Base-by-base conservation (phyloP, 2,888 invertebrate genomes). In the Drosophila neutralis region DNA sequence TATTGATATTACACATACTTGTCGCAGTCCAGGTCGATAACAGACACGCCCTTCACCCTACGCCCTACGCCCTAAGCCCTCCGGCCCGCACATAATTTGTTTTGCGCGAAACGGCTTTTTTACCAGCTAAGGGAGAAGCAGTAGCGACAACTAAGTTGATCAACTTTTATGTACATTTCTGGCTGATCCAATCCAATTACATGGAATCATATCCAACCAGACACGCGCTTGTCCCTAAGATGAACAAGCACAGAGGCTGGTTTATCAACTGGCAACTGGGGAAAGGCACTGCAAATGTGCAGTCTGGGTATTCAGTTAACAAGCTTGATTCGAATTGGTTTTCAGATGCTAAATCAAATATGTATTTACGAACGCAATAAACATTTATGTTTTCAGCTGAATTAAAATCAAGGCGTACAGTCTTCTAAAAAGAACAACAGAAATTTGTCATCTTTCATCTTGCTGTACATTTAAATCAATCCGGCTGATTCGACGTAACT, bases 1-100 rank as follows among this genome's bases (percentile, higher is more conserved):
- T 87, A 84, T 84, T 84, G 88, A 84, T 89, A 84, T 84, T 89
- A 79, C 90, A 82, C 88, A 68, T 76, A 89, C 87, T 89, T 83
- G 76, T 69, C 83, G 66, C 79, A 56, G 70, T 54, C 57, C 83
- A 82, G 72, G 72, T 76, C 86, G 71, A 79, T 67, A 73, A 67
- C 76, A 82, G 63, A 52, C 51, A 36, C 45, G 10, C 57, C 42
- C 36, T 13, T 38, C 21, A 7, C 57, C 42, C 36, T 13, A 35
- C n/a, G 45, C 21, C 45, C 45, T 45, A 1, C 10, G 13, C 27
- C 31, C 24, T 15, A 10, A 52, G 18, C 51, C 53, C 48, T 58
- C 63, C 45, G 64, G 57, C 66, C 52, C 68, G 66, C 73, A 73
- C 76, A 87, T 84, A 71, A 78, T 70, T 87, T 89, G 45, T 84